Conservation (phyloP, 2,113 vertebrate species). For the Hippocampus mohnikei region DNA sequence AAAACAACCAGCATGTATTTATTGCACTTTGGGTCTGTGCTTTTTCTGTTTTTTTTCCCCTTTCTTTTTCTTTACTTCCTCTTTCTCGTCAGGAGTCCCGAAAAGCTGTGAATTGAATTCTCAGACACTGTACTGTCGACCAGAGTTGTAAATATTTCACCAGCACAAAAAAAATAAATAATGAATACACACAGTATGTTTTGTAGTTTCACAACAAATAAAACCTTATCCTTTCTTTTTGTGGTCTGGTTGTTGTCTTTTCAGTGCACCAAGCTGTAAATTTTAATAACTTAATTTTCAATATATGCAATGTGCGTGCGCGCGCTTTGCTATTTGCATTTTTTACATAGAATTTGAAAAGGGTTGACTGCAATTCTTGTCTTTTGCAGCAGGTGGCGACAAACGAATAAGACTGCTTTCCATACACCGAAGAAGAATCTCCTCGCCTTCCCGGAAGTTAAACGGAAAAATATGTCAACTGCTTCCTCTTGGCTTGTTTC, state of each 20-base stretch:
- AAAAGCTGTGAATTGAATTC: conserved; percentile 81
- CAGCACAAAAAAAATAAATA: conserved; percentile 66
- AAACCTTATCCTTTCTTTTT: conserved; percentile 69
- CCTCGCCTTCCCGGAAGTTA: conserved; percentile 22
- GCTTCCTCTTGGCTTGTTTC: conserved; percentile 45
- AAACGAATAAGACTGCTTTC: not conserved
- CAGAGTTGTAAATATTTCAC: conserved; percentile 80
- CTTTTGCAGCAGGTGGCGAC: conserved; percentile 7
- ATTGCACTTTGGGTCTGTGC: conserved; percentile 75
- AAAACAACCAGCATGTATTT: conserved; percentile 70
- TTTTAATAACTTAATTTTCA: no score
- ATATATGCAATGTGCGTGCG: rapidly evolving
- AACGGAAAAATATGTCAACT: not conserved
- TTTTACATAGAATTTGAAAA: not conserved
- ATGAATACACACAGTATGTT: conserved; percentile 61
- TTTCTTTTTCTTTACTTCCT: conserved; percentile 20
- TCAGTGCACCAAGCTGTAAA: not conserved
- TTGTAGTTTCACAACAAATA: conserved; percentile 81
- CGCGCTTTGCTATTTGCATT: no score
- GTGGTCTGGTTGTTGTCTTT: conserved; percentile 4
- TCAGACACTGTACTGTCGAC: conserved; percentile 73
- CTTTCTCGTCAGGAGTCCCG: conserved; percentile 60
- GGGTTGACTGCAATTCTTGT: not conserved
- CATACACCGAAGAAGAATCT: not conserved
- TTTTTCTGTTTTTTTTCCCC: conserved; percentile 45